Conservation (phyloP, 2,888 invertebrate species). For the Apamea monoglypha region DNA sequence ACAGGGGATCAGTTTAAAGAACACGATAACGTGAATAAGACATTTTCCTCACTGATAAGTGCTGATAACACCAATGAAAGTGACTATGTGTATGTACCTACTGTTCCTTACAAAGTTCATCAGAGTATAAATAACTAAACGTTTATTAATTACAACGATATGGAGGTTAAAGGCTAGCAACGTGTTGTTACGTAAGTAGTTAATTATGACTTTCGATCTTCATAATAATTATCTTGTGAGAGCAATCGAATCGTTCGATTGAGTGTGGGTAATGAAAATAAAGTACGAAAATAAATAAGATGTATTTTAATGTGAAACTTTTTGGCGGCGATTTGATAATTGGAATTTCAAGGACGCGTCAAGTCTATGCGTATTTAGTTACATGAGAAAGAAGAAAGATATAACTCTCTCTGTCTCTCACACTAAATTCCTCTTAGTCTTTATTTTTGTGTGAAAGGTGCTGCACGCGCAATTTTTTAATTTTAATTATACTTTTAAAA, state of each 20-base stretch:
- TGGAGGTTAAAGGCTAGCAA: conserved; percentile 4
- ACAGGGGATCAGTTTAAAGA: neutral
- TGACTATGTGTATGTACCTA: neutral
- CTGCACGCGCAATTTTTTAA: too few species aligned
- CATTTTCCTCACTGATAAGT: conserved; percentile 6
- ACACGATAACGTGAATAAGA: neutral
- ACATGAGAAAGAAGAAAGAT: too few species aligned
- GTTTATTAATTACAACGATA: conserved; percentile 25
- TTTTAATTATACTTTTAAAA: neutral
- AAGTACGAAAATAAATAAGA: neutral
- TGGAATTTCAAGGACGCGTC: too few species aligned
- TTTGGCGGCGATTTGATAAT: too few species aligned
- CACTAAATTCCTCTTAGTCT: too few species aligned
- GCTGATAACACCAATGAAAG: conserved; percentile 17
- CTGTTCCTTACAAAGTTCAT: neutral
- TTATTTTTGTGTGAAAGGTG: too few species aligned
- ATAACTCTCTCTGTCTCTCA: too few species aligned
- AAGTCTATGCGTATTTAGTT: too few species aligned
- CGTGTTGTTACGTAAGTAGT: neutral
- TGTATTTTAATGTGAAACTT: too few species aligned
- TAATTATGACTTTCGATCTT: conserved; percentile 21
- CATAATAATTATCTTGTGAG: neutral
- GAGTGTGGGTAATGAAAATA: neutral
- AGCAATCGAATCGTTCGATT: neutral
- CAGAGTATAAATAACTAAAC: conserved; percentile 17